Base-by-base conservation (phyloP, 2,113 vertebrate species). In the Rhea pennata region DNA sequence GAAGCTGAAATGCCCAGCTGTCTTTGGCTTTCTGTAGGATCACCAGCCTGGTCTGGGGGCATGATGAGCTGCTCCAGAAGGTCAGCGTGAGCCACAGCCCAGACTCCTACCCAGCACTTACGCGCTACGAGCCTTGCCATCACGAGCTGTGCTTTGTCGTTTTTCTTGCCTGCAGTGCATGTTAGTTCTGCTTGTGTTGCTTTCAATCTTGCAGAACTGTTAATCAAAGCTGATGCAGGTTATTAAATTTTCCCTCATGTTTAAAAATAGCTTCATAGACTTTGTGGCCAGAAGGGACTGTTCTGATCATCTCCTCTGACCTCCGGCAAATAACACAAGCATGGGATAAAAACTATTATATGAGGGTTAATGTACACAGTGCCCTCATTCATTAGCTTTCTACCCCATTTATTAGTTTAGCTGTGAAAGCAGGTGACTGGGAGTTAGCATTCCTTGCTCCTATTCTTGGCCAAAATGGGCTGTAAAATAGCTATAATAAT, bases 191-290 rank as follows among this genome's bases (percentile, higher is more conserved):
- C 89, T 92, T 87, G 84, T 80, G 65, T 95, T 96, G 82, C 69
- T 94, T 85, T 84, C 84, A 95, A 1, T 94, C 84, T 96, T 95
- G 96, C 94, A 92, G 96, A 96, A 92, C 94, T 85, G 87, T 88
- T 96, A 86, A 97, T 96, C 92, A 92, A 93, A 96, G 91, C 67
- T 48, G 69, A 31, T 94, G 87, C 33, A 80, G 84, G 92, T 87
- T 96, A 92, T 82, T 96, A 87, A 94, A 92, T 76, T 87, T 87
- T 91, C 74, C 81, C 50, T 94, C 42, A 4, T 64, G 84, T 88
- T 95, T 92, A 71, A 96, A 96, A 86, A 81, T 42, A 78, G 61
- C 51, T 76, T 90, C 5, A 2, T 42, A 87, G 71, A 74, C 53
- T 93, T 74, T 93, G 69, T 95, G 81, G 87, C 50, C 89, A 77